Base-by-base conservation (phyloP, 2,888 invertebrate genomes). In the Spodoptera exigua region DNA sequence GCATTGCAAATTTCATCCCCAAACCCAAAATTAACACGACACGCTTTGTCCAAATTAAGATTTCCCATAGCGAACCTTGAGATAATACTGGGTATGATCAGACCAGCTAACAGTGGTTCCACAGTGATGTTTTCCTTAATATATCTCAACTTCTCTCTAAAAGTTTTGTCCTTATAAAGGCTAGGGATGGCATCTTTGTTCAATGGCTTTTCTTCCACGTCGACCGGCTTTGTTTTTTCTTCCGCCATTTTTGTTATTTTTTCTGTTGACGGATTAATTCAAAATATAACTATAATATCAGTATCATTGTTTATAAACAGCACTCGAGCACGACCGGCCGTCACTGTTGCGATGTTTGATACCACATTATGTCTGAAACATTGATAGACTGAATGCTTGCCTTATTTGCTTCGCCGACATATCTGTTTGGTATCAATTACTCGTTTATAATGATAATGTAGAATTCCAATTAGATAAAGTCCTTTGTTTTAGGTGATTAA, bases 81-180 rank as follows among this genome's bases (percentile, higher is more conserved):
- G 57, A 95, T 89, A 0, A 95, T 93, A 83, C 95, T 95, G 14
- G 96, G 96, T 85, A 96, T 95, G 12, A 97, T 96, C 79, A 96
- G 95, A 44, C 96, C 96, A 0, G 96, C 96, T 21, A 97, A 84
- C 90, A 96, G 94, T 0, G 96, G 97, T 82, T 97, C 97, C 2
- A 97, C 96, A 0, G 96, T 96, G 61, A 96, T 96, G 81, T 96
- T 96, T 2, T 87, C 84, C 74, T 71, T 88, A 12, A 93, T 83
- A 47, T 89, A 81, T 12, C 63, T 69, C 52, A 91, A 63, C 67
- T 91, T 93, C 48, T 92, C 89, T 10, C 67, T 61, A 47, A 90
- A 88, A n/a, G 78, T 86, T 74, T 85, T 89, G 18, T 87, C 88
- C 61, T 88, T 87, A 55, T 84, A 86, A 39, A 81, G 61, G 32